Conservation (phyloP, 2,888 invertebrate genomes). For the Caenorhabditis macrosperma region DNA sequence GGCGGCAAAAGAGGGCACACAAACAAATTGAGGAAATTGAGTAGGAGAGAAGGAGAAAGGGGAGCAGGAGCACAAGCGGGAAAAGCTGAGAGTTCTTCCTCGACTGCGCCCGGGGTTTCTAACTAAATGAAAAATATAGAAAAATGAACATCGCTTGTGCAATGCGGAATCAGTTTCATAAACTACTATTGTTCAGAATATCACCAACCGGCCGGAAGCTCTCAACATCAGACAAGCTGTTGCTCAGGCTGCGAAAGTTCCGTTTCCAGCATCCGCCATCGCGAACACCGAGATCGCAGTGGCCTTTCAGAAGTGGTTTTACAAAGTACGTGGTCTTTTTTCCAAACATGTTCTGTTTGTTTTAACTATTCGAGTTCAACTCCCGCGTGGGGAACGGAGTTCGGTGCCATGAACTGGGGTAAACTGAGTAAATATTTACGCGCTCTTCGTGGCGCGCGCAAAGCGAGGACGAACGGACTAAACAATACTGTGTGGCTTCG, state of each 20-base stretch:
- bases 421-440: conserved; percentile 47
- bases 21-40: conserved; percentile 36
- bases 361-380: conserved; percentile 32
- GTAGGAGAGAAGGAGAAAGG: neutral
- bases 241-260: neutral
- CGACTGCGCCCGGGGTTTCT: neutral
- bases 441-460: conserved; percentile 12
- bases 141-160: too few species aligned
- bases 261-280: neutral
- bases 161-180: too few species aligned
- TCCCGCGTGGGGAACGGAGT: conserved; percentile 39
- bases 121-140: neutral
- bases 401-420: conserved; percentile 45
- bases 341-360: conserved; percentile 5
- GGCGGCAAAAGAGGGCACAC: conserved; percentile 44
- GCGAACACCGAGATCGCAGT: neutral
- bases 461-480: conserved; percentile 18
- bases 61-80: conserved; percentile 1
- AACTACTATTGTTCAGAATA: neutral
- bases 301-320: conserved; percentile 18
- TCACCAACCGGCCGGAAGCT: neutral
- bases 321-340: conserved; percentile 34
- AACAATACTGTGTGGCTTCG: conserved; percentile 8
- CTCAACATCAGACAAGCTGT: too few species aligned
- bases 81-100: neutral